Base-by-base conservation (phyloP, 1,140 invertebrate species). In the Oppia nitens region DNA sequence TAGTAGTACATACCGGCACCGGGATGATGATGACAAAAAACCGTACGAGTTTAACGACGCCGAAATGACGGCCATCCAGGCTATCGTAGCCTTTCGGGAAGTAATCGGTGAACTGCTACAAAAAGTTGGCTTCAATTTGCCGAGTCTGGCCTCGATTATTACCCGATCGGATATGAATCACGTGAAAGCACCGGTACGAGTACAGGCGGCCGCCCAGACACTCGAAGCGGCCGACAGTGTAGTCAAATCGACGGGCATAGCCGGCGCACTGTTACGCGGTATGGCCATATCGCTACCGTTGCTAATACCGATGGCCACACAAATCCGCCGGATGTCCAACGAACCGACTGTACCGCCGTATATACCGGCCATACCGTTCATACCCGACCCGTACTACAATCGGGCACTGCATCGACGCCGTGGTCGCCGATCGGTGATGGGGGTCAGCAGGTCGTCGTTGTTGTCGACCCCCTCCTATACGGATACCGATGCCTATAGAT, bases 21-120 rank as follows among this genome's bases (percentile, higher is more conserved):
- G n/a, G n/a, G n/a, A n/a, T n/a, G n/a, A n/a, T n/a, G 32, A 40
- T 40, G 50, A 57, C 20, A 17, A 2, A 17, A 57, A 50, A 21
- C 56, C 56, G 17, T 57, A 57, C 25, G 50, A 48, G 14, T 57
- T 57, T 25, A 57, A 49, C 23, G 50, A 52, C 12, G 50, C 32
- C 1, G 56, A 57, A 52, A 57, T 57, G 56, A 49, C 56, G 2
- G 56, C 56, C 12, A 51, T 57, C 2, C 56, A 57, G n/a, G 47
- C 56, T 24, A 57, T 57, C 45, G 26, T 57, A 24, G 47, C 56
- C 25, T 21, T 57, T 2, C 56, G 56, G 3, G 47, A 57, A 11
- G 48, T 57, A 9, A 57, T 57, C 47, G 56, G 56, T 28, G 56
- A 57, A 17, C 23, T 57, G 2, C 23, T 57, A 1, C 45, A 48